Percentiles rank a stretch among this genome's conserved stretches.
phyloP scores from a whole-genome alignment of 2,797 vertebrate species.

The Enteromius mattozi region DNA sequence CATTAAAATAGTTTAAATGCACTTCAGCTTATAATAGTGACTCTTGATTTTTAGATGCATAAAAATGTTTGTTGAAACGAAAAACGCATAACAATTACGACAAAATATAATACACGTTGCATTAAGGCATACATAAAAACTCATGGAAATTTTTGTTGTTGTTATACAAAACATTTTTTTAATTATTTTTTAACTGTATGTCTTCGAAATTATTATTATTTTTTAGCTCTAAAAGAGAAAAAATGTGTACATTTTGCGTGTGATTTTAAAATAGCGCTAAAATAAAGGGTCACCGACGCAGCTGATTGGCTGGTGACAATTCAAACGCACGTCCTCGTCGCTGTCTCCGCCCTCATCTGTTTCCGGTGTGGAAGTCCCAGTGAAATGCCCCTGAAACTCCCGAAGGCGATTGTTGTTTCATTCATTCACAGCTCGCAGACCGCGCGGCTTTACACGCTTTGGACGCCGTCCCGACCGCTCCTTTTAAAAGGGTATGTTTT shows the following conservation, averaged over 20 bases:
- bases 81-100: background rate
- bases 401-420: conserved; percentile 74
- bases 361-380: conserved; percentile 80
- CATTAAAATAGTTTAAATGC: background rate
- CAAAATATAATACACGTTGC: background rate
- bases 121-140: background rate
- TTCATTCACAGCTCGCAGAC: conserved; percentile 71
- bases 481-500: conserved; percentile 24
- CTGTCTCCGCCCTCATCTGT: conserved; percentile 60
- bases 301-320: background rate
- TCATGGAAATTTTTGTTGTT: background rate
- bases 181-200: background rate
- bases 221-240: background rate
- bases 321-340: background rate
- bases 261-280: background rate
- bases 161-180: background rate
- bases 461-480: background rate
- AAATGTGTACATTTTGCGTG: background rate
- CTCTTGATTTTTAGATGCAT: background rate
- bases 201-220: background rate
- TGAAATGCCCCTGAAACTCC: conserved; percentile 80
- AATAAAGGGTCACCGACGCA: background rate
- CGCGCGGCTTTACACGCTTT: conserved; percentile 67
- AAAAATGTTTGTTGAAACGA: background rate
- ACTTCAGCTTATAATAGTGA: background rate